Percentiles rank a stretch among this genome's conserved stretches.
Conservation (phyloP, 92 coral and sea anemone species). For the Paragorgia papillata region DNA sequence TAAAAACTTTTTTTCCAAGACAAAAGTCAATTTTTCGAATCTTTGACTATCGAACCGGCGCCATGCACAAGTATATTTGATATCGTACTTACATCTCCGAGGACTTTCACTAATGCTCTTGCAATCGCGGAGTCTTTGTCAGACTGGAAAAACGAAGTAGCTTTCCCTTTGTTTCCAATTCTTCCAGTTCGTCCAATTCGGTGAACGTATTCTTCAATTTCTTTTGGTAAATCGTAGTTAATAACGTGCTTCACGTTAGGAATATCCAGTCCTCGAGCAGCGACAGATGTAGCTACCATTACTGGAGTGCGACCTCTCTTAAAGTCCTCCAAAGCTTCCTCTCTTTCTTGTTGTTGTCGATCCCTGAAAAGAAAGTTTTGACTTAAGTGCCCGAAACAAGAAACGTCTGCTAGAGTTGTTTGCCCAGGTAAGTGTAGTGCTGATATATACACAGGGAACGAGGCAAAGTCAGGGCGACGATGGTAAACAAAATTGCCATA, state of each 20-base stretch:
- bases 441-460: too few species aligned
- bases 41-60: too few species aligned
- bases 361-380: constrained; percentile 58
- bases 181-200: constrained; percentile 98
- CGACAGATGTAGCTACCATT: constrained; percentile 98
- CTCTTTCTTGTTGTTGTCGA: constrained; percentile 88
- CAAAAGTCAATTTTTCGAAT: too few species aligned
- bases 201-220: constrained; percentile 95
- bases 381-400: too few species aligned
- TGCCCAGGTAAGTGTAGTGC: too few species aligned
- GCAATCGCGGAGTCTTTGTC: constrained; percentile 89
- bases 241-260: constrained; percentile 96
- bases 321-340: constrained; percentile 92
- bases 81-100: constrained; percentile 87
- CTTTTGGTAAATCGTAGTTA: constrained; percentile 93
- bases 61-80: too few species aligned
- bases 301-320: constrained; percentile 91
- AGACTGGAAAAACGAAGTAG: constrained; percentile 88
- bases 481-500: too few species aligned
- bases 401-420: too few species aligned
- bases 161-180: constrained; percentile 92
- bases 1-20: too few species aligned
- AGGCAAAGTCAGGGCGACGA: too few species aligned
- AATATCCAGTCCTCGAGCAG: constrained; percentile 98
- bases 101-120: constrained; percentile 89